Base-by-base conservation (phyloP, 2,888 invertebrate species). In the Aphodius sticticus region DNA sequence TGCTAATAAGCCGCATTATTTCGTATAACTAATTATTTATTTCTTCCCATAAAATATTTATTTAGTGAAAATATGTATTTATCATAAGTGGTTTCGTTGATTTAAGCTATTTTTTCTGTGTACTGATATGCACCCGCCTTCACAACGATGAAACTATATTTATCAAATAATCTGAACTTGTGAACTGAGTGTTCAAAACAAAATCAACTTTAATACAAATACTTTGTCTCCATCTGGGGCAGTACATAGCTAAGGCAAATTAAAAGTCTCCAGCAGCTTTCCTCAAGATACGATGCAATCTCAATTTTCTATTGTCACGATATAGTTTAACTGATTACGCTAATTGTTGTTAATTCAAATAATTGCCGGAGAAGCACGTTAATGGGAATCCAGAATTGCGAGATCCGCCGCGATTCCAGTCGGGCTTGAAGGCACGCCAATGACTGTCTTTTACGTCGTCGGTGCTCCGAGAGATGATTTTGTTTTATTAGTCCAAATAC, bases 401-500 rank as follows among this genome's bases (percentile, higher is more conserved):
- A 53, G 53, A 53, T 53, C 53, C 9, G 53, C 4, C 9, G 53
- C 53, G 53, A 12, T 53, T 53, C 53, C 7, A 26, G 26, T 26
- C 26, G 26, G 70, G 78, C 71, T 15, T n/a, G 3, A 53, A 53
- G 53, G 53, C 53, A 53, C 53, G 53, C 53, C 53, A 53, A 53
- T 53, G 53, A 53, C 53, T 35, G 35, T 7, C 35, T 37, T 74
- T 74, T 37, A 74, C 35, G 74, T 15, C n/a, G 74, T 37, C 35
- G 16, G 53, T 53, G 53, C 53, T 53, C 53, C 53, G 53, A 7
- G 53, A 53, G 53, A 53, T 53, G 53, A 53, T 53, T 53, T 53
- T 71, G 71, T 71, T 77, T 79, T 77, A 77, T 77, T 79, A 76
- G 77, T 77, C 77, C 74, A 77, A 79, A 79, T 77, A 72, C 79